Conservation (phyloP, 1,140 invertebrate genomes). For the Apis mellifera region Amel_HAv3.1 CM009938.2:1271501-1272000, state of each 20-base stretch:
- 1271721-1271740: slow-evolving; percentile 28
- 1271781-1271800: slow-evolving; percentile 31
- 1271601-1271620: slow-evolving; percentile 55
- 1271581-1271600: slow-evolving; percentile 42
- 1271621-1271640: slow-evolving; percentile 29
- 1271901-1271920: background rate
- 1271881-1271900: background rate
- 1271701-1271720: slow-evolving; percentile 25
- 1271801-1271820: slow-evolving; percentile 10
- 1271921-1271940: too few relatives aligned
- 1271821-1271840: slow-evolving; percentile 12
- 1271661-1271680: slow-evolving; percentile 64
- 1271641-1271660: slow-evolving; percentile 56
- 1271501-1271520: background rate
- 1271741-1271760: background rate
- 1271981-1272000: too few relatives aligned
- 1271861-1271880: slow-evolving; percentile 7
- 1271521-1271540: background rate
- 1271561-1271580: slow-evolving; percentile 33
- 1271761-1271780: slow-evolving; percentile 5
- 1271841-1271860: background rate
- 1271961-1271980: too few relatives aligned
- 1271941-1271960: too few relatives aligned
- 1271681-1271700: slow-evolving; percentile 56
- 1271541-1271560: background rate